Evolutionary conservation across 2,113 vertebrate species (phyloP), one percentile per base, ranked within the genome.

Genomic region (Pygoscelis adeliae): DNA sequence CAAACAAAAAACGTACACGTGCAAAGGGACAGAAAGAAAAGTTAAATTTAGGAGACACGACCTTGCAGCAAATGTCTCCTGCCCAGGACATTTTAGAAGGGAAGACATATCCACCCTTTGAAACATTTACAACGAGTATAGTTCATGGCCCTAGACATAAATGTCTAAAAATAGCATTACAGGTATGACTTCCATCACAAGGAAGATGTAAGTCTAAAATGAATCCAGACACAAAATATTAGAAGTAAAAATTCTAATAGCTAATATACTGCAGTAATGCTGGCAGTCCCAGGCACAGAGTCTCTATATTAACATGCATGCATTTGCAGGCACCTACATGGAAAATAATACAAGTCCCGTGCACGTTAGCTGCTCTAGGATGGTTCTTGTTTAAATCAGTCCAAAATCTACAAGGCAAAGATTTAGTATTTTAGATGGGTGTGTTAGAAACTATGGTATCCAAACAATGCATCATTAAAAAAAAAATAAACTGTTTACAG

Each of bases 261-360:
- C 27, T 19, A 38, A 27, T 16, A 17, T 15, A 23, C 61, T 16
- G 42, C 67, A 50, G 40, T 4, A 73, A 38, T 0, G 6, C 53
- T 55, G 55, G 59, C 15, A 29, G n/a, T 32, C 40, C 49, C 32
- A 23, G 30, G 47, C 63, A 52, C 21, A 70, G 56, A 13, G 13
- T 19, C 18, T 27, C 23, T 40, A 0, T 16, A 32, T 40, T 26
- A 83, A 40, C 40, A 19, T 1, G 4, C 23, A 30, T 1, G 4
- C 8, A 22, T 40, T 59, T n/a, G 19, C 23, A 13, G 20, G 63
- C 30, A 32, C 6, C 44, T 42, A 15, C 21, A 3, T 4, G 11
- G 46, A 62, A 53, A 84, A 58, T 10, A 72, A 36, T 7, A 18
- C 15, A 25, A 69, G 23, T 4, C 40, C 29, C 12, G 22, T 1